A percentile compares a stretch with the other conserved stretches of the same genome.
These are phyloP conservation scores for Mycteria americana DNA, from an alignment of 2,797 vertebrate genomes.

Conservation along the genomic window DNA sequence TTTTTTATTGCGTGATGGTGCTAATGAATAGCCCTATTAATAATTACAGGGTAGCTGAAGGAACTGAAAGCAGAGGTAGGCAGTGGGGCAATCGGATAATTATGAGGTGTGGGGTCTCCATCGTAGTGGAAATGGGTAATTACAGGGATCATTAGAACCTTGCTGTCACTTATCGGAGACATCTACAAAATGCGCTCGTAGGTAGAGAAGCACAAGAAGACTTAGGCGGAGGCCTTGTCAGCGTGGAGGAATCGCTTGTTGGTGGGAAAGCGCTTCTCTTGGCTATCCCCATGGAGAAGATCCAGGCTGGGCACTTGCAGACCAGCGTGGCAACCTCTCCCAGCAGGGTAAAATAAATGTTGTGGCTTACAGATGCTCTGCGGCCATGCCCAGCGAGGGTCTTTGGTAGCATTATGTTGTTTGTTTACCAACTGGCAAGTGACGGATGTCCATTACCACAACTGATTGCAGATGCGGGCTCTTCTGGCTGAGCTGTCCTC, in stretches of 20 bases:
- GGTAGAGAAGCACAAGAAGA: neutral
- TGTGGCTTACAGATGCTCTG: neutral
- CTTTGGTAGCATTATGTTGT: neutral
- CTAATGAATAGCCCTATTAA: neutral
- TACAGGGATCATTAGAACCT: neutral
- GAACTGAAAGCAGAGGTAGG: neutral
- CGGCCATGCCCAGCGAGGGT: neutral
- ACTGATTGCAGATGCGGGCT: neutral
- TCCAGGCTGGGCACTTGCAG: neutral
- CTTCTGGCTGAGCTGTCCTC: neutral
- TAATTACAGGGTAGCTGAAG: neutral
- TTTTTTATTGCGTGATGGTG: neutral
- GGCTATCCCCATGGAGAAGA: neutral
- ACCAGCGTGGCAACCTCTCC: neutral
- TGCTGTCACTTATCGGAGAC: neutral
- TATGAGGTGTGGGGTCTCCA: neutral
- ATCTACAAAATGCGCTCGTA: neutral
- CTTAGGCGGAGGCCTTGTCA: no score
- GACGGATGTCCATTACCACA: neutral
- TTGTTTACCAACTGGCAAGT: neutral
- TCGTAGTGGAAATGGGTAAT: neutral
- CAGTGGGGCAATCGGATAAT: neutral
- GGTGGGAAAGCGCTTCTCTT: accelerated
- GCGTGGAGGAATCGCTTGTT: neutral
- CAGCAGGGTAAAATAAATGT: accelerated